phyloP scores from a whole-genome alignment of 1,140 invertebrate species.

The Pseudomyrmex concolor region DNA sequence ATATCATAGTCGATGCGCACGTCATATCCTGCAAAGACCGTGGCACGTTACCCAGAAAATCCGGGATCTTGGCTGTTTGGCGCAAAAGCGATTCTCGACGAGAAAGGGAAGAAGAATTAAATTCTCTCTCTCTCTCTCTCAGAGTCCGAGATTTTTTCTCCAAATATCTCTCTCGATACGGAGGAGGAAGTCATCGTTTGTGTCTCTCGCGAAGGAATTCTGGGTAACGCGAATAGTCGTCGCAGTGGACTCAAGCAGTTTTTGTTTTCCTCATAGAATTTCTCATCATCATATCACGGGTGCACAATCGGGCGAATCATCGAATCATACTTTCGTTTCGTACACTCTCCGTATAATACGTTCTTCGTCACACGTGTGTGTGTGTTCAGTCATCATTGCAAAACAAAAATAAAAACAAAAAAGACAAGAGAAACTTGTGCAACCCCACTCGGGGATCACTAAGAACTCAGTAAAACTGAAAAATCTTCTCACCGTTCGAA shows the following conservation, averaged over 20 bases:
- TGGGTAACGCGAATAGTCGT: constrained; percentile 75
- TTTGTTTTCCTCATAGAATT: constrained; percentile 52
- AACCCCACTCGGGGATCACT: neutral
- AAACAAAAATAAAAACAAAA: neutral
- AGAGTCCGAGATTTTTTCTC: too few relatives aligned
- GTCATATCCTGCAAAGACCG: constrained; percentile 76
- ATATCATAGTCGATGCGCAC: constrained; percentile 75
- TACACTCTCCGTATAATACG: neutral
- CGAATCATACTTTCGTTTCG: constrained; percentile 56
- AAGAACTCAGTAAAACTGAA: neutral
- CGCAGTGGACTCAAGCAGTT: constrained; percentile 80
- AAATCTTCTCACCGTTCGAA: too few relatives aligned
- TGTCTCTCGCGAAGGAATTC: constrained; percentile 56
- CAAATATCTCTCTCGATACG: too few relatives aligned
- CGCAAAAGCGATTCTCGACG: too few relatives aligned
- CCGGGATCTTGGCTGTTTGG: neutral
- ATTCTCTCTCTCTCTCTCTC: too few relatives aligned
- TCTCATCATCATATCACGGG: constrained; percentile 43
- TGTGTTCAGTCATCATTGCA: neutral
- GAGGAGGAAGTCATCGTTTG: too few relatives aligned
- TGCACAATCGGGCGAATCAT: constrained; percentile 50
- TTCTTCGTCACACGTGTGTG: neutral
- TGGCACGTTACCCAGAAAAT: constrained; percentile 75
- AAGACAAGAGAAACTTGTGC: too few relatives aligned
- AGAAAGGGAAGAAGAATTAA: too few relatives aligned